Evolutionary conservation across 2,888 invertebrate species (phyloP).

Genomic region (Clusia tigrina): DNA sequence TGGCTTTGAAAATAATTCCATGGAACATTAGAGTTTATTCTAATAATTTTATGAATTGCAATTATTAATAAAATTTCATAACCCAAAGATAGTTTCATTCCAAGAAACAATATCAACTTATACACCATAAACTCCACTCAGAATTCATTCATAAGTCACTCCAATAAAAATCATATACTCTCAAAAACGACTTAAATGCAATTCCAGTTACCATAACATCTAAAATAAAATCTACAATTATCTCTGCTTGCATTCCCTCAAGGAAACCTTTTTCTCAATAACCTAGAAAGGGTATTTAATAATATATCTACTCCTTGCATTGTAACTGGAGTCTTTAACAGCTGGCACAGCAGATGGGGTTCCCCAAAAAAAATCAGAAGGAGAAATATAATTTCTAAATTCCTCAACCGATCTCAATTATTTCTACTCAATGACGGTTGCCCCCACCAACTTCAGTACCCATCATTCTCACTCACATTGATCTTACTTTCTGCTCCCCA

Average conservation of each 20-base stretch:
- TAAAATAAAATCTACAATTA: background rate
- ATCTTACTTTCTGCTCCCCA: conserved; percentile 11
- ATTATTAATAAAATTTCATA: background rate
- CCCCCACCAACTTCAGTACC: conserved; percentile 15
- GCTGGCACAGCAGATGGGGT: too few species aligned
- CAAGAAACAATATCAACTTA: background rate
- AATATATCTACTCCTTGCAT: background rate
- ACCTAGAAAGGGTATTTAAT: background rate
- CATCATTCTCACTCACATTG: conserved; percentile 15
- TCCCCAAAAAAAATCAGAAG: too few species aligned
- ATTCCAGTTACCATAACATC: background rate
- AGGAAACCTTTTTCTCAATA: conserved; percentile 3
- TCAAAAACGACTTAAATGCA: background rate
- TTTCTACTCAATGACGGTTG: conserved; percentile 9
- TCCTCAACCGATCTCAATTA: too few species aligned
- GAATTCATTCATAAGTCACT: background rate
- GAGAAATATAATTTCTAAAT: too few species aligned
- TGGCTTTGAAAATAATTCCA: background rate
- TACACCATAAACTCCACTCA: background rate
- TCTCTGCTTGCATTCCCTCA: background rate
- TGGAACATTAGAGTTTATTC: background rate
- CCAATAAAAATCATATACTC: background rate
- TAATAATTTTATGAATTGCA: background rate
- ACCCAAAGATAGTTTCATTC: background rate
- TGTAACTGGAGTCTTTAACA: background rate